Percentiles rank a stretch among this genome's conserved stretches.
Conservation (phyloP, 2,113 vertebrate species). For the Origma solitaria region DNA sequence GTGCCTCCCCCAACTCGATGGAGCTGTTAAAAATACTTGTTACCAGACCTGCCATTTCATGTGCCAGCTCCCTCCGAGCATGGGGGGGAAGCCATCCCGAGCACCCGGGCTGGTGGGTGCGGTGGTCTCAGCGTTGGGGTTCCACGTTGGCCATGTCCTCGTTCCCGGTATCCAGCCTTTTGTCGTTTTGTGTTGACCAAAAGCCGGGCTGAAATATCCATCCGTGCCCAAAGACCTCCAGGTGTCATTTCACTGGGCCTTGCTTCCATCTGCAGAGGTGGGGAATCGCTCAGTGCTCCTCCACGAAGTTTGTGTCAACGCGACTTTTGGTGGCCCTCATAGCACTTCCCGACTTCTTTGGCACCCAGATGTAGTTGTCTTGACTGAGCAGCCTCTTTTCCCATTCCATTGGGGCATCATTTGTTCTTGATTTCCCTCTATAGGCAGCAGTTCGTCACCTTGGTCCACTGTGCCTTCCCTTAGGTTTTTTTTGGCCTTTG, state of each 20-base stretch:
- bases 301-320: neutral
- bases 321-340: neutral
- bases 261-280: neutral
- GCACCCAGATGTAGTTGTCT: neutral
- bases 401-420: neutral
- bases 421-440: neutral
- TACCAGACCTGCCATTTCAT: slow-evolving; percentile 60
- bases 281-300: fast-evolving
- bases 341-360: neutral
- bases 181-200: neutral
- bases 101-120: neutral
- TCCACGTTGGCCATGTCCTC: fast-evolving
- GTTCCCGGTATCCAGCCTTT: fast-evolving
- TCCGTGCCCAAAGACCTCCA: neutral
- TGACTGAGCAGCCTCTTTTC: neutral
- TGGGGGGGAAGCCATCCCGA: neutral
- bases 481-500: fast-evolving
- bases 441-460: neutral
- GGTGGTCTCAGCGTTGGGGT: fast-evolving
- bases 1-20: slow-evolving; percentile 55
- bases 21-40: slow-evolving; percentile 63
- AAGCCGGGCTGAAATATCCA: fast-evolving
- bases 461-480: neutral
- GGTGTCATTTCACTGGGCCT: fast-evolving
- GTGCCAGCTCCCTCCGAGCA: neutral